phyloP scores from a whole-genome alignment of 64 coral and sea anemone species.

The Montipora foliosa region DNA sequence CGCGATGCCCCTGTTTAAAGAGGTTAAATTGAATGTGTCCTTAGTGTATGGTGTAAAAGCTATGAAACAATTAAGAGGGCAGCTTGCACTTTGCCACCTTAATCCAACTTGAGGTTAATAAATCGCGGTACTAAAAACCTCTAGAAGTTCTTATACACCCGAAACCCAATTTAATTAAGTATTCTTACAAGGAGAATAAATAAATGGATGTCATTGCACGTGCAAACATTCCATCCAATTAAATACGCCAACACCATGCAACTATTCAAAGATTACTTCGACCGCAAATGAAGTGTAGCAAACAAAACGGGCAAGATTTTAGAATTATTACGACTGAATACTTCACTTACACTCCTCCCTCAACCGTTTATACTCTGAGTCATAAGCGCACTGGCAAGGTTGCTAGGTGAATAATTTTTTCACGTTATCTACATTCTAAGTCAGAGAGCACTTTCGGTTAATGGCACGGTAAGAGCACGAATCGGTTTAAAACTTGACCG shows the following conservation, averaged over 20 bases:
- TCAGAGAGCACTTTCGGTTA: too few species aligned
- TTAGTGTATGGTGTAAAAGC: neutral
- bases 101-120: neutral
- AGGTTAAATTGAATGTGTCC: slow-evolving; percentile 4
- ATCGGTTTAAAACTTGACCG: too few species aligned
- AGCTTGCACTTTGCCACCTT: neutral
- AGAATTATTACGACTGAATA: neutral
- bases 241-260: neutral
- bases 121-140: neutral
- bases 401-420: too few species aligned
- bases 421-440: too few species aligned
- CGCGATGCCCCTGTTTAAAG: neutral
- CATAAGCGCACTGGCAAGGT: too few species aligned
- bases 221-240: neutral
- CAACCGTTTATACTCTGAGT: too few species aligned
- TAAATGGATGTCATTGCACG: neutral
- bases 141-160: neutral
- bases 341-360: neutral
- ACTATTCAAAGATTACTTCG: neutral
- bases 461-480: too few species aligned
- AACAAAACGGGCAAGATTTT: neutral
- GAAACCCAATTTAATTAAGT: neutral
- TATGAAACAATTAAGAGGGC: neutral
- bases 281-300: neutral
- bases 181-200: neutral